phyloP scores from a whole-genome alignment of 1,140 invertebrate species.

The Colletes gigas region DNA sequence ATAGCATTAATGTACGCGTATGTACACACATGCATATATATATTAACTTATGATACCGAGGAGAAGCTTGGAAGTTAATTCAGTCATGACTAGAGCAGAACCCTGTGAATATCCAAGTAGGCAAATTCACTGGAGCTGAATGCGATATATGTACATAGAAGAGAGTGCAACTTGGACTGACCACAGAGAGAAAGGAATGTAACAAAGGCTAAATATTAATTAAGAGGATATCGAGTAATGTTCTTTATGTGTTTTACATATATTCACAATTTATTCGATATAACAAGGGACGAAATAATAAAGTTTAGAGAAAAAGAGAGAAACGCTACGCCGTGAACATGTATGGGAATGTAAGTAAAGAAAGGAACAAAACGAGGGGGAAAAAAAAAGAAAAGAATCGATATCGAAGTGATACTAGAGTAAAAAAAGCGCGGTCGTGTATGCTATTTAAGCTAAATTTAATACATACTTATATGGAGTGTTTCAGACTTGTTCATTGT shows the following conservation, averaged over 20 bases:
- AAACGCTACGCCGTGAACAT: constrained; percentile 53
- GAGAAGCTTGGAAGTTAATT: constrained; percentile 43
- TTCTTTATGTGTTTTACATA: constrained; percentile 73
- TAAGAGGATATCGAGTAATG: constrained; percentile 71
- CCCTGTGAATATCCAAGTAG: constrained; percentile 63
- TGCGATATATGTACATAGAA: constrained; percentile 68
- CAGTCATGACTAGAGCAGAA: constrained; percentile 36
- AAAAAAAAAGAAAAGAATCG: constrained; percentile 50
- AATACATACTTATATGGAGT: constrained; percentile 72
- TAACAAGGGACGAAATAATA: constrained; percentile 69
- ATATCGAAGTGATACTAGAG: constrained; percentile 72
- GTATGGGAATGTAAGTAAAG: constrained; percentile 33
- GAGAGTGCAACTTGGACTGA: constrained; percentile 67
- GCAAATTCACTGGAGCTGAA: constrained; percentile 68
- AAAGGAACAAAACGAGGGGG: not conserved
- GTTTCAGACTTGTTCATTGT: constrained; percentile 65
- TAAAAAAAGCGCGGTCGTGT: constrained; percentile 63
- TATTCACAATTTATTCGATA: constrained; percentile 73
- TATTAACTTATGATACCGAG: constrained; percentile 58
- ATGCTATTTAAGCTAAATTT: constrained; percentile 70
- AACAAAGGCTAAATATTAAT: constrained; percentile 69
- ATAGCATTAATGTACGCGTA: constrained; percentile 41
- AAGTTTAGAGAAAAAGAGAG: constrained; percentile 55
- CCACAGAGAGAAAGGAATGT: constrained; percentile 64
- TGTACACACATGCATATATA: constrained; percentile 59